A percentile compares a stretch with the other conserved stretches of the same genome.
phyloP scores from a whole-genome alignment of 1,140 invertebrate species.

The Carcinoscorpius rotundicauda region DNA sequence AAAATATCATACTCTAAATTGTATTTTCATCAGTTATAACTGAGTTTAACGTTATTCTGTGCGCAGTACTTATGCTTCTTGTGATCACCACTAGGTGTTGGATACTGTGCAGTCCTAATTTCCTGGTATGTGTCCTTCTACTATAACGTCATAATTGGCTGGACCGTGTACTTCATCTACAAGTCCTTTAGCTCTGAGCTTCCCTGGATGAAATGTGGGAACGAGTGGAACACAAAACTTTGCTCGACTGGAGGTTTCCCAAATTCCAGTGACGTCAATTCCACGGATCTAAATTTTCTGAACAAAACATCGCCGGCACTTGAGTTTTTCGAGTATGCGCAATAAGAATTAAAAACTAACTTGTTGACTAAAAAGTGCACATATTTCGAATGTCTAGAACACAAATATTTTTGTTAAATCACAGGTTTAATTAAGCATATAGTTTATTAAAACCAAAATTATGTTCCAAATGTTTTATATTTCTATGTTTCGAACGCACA shows the following conservation, averaged over 20 bases:
- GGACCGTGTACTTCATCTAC: slow-evolving; percentile 40
- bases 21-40: not conserved
- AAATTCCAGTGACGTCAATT: slow-evolving; percentile 10
- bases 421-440: too few species aligned
- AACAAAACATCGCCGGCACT: slow-evolving; percentile 29
- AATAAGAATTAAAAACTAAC: not conserved
- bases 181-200: slow-evolving; percentile 34
- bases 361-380: not conserved
- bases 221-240: slow-evolving; percentile 37
- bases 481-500: too few species aligned
- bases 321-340: slow-evolving; percentile 35
- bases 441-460: too few species aligned
- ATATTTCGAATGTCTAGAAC: too few species aligned
- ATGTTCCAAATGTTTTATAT: too few species aligned
- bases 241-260: slow-evolving; percentile 24
- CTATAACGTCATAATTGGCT: slow-evolving; percentile 44
- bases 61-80: not conserved
- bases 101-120: slow-evolving; percentile 44
- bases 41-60: not conserved
- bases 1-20: not conserved
- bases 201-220: slow-evolving; percentile 39
- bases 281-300: slow-evolving; percentile 14
- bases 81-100: slow-evolving; percentile 35
- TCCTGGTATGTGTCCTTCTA: slow-evolving; percentile 43
- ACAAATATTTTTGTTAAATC: too few species aligned